phyloP scores from a whole-genome alignment of 2,113 vertebrate genomes.

The Onychostoma macrolepis region DNA sequence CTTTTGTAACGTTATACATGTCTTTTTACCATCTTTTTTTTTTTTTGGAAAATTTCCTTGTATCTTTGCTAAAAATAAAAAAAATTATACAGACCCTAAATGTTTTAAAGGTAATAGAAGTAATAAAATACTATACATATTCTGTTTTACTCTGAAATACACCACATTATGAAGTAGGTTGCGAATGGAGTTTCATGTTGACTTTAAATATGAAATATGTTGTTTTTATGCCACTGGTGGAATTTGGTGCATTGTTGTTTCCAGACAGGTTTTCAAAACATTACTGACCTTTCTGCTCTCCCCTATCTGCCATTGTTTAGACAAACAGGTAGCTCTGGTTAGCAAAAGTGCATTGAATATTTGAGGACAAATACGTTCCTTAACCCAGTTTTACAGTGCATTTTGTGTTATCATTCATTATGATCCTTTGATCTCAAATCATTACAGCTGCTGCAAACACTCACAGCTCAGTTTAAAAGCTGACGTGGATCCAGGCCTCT shows the following conservation, averaged over 20 bases:
- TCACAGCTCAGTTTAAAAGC: background rate
- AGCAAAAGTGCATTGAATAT: background rate
- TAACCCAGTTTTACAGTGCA: background rate
- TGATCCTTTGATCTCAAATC: background rate
- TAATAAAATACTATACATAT: background rate
- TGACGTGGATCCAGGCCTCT: slow-evolving; percentile 2
- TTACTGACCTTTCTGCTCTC: background rate
- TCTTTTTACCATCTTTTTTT: too few relatives aligned
- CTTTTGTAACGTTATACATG: too few relatives aligned
- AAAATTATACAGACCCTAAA: background rate
- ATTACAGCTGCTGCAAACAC: background rate
- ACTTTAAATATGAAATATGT: background rate
- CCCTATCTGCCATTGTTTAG: background rate
- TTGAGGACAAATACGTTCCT: background rate
- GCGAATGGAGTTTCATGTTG: background rate
- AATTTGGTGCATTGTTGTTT: background rate
- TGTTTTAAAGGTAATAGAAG: background rate
- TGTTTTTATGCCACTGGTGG: background rate
- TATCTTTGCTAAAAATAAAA: too few relatives aligned
- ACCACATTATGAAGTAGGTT: background rate
- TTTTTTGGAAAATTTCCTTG: too few relatives aligned
- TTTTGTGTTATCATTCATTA: background rate
- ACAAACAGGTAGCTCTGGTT: background rate
- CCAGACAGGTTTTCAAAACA: background rate
- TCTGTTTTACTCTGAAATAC: background rate